Base-by-base conservation (phyloP, 1,140 invertebrate species). In the Rhysida immarginata region DNA sequence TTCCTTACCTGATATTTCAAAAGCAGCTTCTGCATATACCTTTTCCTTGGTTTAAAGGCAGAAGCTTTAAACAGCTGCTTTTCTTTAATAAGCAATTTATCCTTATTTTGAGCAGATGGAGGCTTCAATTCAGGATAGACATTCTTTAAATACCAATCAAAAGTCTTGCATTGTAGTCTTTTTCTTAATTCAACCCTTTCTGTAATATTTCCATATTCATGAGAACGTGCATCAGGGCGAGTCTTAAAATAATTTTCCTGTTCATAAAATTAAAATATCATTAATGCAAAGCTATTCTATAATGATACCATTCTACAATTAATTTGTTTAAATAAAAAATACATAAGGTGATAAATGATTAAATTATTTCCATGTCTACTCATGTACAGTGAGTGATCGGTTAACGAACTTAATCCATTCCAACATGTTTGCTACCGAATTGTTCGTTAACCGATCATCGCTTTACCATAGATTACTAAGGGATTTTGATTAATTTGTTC, bases 121-220 rank as follows among this genome's bases (percentile, higher is more conserved):
- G 61, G 58, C 41, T 77, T 74, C 49, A 91, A 64, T 68, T 92
- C 85, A 0, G 89, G 90, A 69, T 94, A 95, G 2, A 98, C 77
- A 66, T 85, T 86, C 48, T 94, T 81, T 58, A 98, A 72, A 66
- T 96, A 99, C 95, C 95, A 98, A 29, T 83, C 75, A 67, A 98
- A 98, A 54, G 81, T 77, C 58, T 89, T 82, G 68, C 95, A 97
- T 2, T 84, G 72, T 1, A 95, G 70, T 24, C 72, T 69, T 56
- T 84, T 72, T 2, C 89, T 72, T 11, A 95, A 69, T 46, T 75
- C 69, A 2, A 82, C 54, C 56, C 93, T 75, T 0, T 83, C 80
- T 0, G 79, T 77, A 16, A 97, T 75, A 69, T 97, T 84, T 0
- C 91, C 91, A 62, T 80, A 86, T 44, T 80, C 70, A 14, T 81